A percentile compares a stretch with the other conserved stretches of the same genome.
Conservation (phyloP, 2,888 invertebrate genomes). For the Cheilosia grossa region DNA sequence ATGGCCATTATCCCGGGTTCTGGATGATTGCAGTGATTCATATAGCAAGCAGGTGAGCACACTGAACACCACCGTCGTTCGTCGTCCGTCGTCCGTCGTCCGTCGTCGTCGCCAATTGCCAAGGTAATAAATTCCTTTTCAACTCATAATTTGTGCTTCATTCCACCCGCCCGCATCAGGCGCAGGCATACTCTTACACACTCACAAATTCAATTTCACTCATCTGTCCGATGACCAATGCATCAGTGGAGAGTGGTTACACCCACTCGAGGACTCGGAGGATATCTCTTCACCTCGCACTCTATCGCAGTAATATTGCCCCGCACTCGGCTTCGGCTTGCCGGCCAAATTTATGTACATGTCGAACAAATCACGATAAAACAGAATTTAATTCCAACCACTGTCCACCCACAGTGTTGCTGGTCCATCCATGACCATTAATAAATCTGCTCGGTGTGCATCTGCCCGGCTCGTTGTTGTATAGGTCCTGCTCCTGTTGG, state of each 20-base stretch:
- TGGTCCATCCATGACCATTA: conserved; percentile 41
- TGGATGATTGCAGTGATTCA: conserved; percentile 65
- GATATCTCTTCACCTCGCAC: conserved; percentile 32
- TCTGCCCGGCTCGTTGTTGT: conserved; percentile 24
- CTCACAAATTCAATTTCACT: conserved; percentile 66
- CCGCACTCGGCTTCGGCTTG: conserved; percentile 9
- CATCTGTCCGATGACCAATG: conserved; percentile 51
- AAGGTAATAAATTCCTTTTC: conserved; percentile 71
- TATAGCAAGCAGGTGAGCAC: conserved; percentile 62
- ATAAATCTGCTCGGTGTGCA: conserved; percentile 64
- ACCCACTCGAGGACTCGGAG: conserved; percentile 12
- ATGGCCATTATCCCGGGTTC: conserved; percentile 2
- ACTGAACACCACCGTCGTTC: conserved; percentile 20
- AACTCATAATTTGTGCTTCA: conserved; percentile 66
- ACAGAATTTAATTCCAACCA: conserved; percentile 76
- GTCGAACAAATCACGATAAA: conserved; percentile 76
- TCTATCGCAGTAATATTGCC: neutral
- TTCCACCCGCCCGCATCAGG: conserved; percentile 4
- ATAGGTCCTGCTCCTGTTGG: neutral
- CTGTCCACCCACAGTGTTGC: conserved; percentile 48
- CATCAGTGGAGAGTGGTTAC: conserved; percentile 36
- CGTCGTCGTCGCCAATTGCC: conserved; percentile 24
- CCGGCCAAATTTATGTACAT: conserved; percentile 67
- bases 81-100: neutral
- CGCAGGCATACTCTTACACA: neutral